Conservation (phyloP, 2,113 vertebrate species). For the Limanda limanda region DNA sequence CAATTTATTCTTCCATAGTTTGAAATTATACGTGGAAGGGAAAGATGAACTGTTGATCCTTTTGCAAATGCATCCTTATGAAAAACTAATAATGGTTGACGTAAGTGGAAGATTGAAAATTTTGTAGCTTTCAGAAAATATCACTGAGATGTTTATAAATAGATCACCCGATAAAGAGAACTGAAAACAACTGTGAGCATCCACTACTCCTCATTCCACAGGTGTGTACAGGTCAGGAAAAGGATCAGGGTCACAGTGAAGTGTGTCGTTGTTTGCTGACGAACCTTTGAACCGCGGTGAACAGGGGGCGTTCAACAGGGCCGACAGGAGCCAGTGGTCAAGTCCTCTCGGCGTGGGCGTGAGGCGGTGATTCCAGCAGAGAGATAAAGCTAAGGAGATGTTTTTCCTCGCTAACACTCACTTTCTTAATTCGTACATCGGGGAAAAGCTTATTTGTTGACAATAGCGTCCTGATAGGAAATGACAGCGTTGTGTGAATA, state of each 20-base stretch:
- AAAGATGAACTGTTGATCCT: background rate
- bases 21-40: constrained; percentile 9
- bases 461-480: constrained; percentile 17
- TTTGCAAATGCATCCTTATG: background rate
- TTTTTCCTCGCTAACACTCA: background rate
- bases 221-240: too few relatives aligned
- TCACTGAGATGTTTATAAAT: background rate
- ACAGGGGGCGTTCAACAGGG: background rate
- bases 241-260: too few relatives aligned
- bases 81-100: background rate
- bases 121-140: too few relatives aligned
- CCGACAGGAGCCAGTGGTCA: constrained; percentile 21
- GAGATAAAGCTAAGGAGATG: background rate
- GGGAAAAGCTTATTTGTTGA: constrained; percentile 18
- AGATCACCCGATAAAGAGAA: background rate
- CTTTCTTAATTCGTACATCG: background rate
- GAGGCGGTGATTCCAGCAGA: background rate
- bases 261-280: constrained; percentile 1
- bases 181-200: too few relatives aligned
- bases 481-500: constrained; percentile 29
- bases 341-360: constrained; percentile 20
- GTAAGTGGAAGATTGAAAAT: background rate
- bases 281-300: background rate
- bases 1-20: constrained; percentile 12
- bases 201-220: too few relatives aligned